Conservation (phyloP, 2,888 invertebrate species). For the Deroplatys truncata region DNA sequence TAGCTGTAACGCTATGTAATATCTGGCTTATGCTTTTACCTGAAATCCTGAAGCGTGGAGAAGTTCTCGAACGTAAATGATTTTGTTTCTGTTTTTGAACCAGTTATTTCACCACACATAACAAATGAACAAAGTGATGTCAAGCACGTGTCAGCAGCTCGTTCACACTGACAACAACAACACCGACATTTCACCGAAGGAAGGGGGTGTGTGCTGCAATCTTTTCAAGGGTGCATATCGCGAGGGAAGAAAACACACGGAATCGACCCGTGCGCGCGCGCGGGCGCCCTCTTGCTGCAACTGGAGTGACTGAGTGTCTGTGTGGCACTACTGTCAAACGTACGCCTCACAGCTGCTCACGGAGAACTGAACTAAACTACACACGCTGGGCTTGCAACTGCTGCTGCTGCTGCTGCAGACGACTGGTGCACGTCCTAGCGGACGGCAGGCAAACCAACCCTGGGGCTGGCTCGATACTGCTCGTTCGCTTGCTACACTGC, state of each 20-base stretch:
- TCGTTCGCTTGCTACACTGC: background rate
- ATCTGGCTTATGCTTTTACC: background rate
- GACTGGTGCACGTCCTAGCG: conserved; percentile 11
- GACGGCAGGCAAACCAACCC: conserved; percentile 11
- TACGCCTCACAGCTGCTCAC: background rate
- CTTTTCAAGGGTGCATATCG: background rate
- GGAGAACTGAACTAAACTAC: background rate
- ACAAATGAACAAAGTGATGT: background rate
- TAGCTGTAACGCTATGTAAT: too few species aligned
- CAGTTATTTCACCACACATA: background rate
- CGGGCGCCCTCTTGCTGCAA: background rate
- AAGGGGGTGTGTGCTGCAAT: background rate
- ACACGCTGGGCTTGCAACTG: background rate
- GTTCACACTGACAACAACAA: background rate
- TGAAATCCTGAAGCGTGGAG: background rate
- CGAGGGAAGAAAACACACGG: background rate
- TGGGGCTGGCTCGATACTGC: conserved; percentile 16
- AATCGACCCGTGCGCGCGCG: background rate
- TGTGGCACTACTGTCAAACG: background rate
- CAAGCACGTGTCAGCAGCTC: background rate
- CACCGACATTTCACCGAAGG: background rate
- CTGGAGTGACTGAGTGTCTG: background rate
- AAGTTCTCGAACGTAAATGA: background rate
- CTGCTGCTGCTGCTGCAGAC: background rate
- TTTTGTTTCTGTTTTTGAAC: background rate